Conservation (phyloP, 2,113 vertebrate genomes). For the Menidia beryllina region DNA sequence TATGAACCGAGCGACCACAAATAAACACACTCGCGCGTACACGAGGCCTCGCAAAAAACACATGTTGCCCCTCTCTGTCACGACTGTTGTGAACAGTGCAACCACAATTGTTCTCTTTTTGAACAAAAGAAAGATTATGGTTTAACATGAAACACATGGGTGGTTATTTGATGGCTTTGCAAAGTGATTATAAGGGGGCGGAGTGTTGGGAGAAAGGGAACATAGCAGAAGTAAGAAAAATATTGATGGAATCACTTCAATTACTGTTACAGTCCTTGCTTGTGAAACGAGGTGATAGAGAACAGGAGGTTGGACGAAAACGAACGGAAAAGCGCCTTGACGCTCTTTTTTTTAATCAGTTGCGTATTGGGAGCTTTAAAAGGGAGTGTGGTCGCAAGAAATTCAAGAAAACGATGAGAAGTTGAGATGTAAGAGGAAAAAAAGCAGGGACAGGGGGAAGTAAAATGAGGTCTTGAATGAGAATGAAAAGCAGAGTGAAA, state of each 20-base stretch:
- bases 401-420: background rate
- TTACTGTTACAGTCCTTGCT: constrained; percentile 32
- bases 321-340: constrained; percentile 1
- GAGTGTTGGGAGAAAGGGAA: background rate
- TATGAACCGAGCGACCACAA: constrained; percentile 69
- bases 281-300: constrained; percentile 26
- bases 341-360: background rate
- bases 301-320: background rate
- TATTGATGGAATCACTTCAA: constrained; percentile 54
- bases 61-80: constrained; percentile 60
- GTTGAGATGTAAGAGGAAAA: background rate
- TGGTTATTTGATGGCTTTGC: constrained; percentile 72
- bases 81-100: constrained; percentile 65
- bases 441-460: background rate
- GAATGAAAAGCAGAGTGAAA: constrained; percentile 9
- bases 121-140: constrained; percentile 77
- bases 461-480: constrained; percentile 10
- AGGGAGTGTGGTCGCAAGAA: background rate
- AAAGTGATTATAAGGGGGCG: constrained; percentile 60
- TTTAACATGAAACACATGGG: constrained; percentile 76
- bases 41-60: constrained; percentile 3
- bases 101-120: constrained; percentile 79
- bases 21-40: constrained; percentile 55
- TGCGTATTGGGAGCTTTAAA: constrained; percentile 8
- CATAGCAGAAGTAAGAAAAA: constrained; percentile 30